A percentile compares a stretch with the other conserved stretches of the same genome.
Evolutionary conservation across 1,140 invertebrate species (phyloP).

Genomic region (Pemphigus obesinymphae): DNA sequence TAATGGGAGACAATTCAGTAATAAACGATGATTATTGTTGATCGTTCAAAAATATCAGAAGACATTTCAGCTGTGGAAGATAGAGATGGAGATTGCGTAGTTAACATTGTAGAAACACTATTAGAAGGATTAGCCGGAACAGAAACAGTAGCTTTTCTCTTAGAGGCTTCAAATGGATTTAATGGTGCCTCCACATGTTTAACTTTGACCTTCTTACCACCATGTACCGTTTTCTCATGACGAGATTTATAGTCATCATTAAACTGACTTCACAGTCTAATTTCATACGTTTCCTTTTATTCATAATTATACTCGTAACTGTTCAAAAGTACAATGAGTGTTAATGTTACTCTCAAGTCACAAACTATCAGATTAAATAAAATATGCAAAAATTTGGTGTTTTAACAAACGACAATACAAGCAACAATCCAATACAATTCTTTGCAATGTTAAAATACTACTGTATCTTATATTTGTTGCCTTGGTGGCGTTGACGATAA

Average conservation of each 20-base stretch:
- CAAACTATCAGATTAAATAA: neutral
- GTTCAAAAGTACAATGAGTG: neutral
- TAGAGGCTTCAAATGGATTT: slow-evolving; percentile 12
- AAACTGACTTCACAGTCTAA: neutral
- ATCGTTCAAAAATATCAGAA: neutral
- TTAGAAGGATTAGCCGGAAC: no score
- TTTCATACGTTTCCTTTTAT: slow-evolving; percentile 13
- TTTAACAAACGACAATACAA: neutral
- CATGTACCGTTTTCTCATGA: neutral
- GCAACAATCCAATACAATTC: no score
- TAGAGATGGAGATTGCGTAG: neutral
- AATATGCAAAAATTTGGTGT: neutral
- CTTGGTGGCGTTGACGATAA: no score
- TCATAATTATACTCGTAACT: slow-evolving; percentile 12
- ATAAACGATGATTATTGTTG: neutral
- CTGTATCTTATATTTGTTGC: no score
- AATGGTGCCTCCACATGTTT: neutral
- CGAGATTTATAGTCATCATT: neutral
- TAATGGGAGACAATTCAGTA: neutral
- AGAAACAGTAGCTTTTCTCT: neutral
- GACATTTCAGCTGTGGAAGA: no score
- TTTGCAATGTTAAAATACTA: no score
- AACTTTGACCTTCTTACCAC: slow-evolving; percentile 4
- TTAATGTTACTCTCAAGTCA: slow-evolving; percentile 1
- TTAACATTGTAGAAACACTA: neutral